phyloP scores from a whole-genome alignment of 1,140 invertebrate species.

The Scaptomyza hsui region DNA sequence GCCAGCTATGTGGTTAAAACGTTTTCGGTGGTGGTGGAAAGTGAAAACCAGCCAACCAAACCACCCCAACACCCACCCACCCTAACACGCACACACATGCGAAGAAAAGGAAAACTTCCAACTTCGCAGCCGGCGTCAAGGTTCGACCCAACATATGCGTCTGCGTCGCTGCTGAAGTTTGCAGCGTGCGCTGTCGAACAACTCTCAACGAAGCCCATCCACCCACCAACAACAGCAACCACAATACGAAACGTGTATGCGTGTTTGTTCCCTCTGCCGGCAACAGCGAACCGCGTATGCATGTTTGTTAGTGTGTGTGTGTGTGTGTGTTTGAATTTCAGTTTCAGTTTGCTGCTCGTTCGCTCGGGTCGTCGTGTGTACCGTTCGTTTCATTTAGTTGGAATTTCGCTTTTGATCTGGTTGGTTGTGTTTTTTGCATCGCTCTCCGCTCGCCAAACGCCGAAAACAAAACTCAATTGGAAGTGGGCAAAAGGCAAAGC shows the following conservation, averaged over 20 bases:
- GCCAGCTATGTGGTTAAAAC: constrained; percentile 6
- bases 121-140: constrained; percentile 24
- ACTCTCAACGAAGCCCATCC: constrained; percentile 2
- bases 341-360: constrained; percentile 33
- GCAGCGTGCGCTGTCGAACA: constrained; percentile 6
- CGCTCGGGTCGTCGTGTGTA: constrained; percentile 24
- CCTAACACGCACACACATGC: neutral
- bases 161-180: constrained; percentile 16
- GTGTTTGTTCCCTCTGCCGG: constrained; percentile 37
- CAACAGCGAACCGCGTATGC: neutral
- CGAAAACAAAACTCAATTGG: constrained; percentile 21
- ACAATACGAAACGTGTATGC: constrained; percentile 8
- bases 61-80: constrained; percentile 49
- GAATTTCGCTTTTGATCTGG: constrained; percentile 70
- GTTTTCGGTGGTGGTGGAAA: constrained; percentile 66
- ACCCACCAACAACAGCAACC: constrained; percentile 18
- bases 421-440: constrained; percentile 66
- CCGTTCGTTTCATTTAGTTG: constrained; percentile 50
- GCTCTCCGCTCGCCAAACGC: constrained; percentile 43
- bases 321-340: constrained; percentile 36
- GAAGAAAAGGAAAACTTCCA: constrained; percentile 17
- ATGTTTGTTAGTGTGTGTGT: neutral
- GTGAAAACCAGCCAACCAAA: constrained; percentile 76
- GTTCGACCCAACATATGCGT: constrained; percentile 3
- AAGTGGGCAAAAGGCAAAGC: constrained; percentile 28